phyloP scores from a whole-genome alignment of 2,797 vertebrate genomes.

The Gymnoscopelus microlampas region DNA sequence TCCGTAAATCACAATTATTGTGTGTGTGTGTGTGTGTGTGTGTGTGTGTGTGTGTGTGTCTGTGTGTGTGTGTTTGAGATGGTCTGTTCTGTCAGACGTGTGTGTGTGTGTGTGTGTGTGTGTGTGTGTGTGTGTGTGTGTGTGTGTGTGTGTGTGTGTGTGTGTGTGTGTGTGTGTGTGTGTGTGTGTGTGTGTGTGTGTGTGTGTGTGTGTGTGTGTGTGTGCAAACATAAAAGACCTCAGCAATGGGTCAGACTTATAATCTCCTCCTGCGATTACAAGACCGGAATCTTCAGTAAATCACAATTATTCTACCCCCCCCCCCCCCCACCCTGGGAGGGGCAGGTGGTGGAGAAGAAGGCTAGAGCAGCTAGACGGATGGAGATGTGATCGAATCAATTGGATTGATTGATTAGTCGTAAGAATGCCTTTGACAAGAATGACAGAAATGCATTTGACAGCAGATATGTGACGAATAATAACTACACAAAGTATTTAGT shows the following conservation, averaged over 20 bases:
- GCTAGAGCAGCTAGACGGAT: constrained; percentile 31
- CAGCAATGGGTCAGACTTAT: constrained; percentile 34
- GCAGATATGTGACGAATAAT: too few species aligned
- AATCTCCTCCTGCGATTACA: constrained; percentile 55
- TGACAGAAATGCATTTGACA: neutral
- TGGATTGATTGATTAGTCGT: constrained; percentile 49
- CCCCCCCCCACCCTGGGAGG: constrained; percentile 10
- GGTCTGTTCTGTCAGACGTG: constrained; percentile 29
- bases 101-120: constrained; percentile 27
- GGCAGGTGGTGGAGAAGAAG: constrained; percentile 44
- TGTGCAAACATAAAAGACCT: neutral
- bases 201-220: neutral
- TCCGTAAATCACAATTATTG: constrained; percentile 45
- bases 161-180: constrained; percentile 1
- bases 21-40: constrained; percentile 42
- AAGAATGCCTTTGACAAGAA: constrained; percentile 23
- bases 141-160: constrained; percentile 9
- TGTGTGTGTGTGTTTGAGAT: neutral
- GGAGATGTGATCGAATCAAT: constrained; percentile 43
- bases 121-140: neutral
- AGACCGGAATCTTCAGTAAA: constrained; percentile 46
- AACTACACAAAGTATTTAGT: too few species aligned
- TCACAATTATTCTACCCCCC: constrained; percentile 41
- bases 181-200: constrained; percentile 14
- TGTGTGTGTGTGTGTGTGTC: too few species aligned